Conservation (phyloP, 2,797 vertebrate species). For the Oryzias sinensis region DNA sequence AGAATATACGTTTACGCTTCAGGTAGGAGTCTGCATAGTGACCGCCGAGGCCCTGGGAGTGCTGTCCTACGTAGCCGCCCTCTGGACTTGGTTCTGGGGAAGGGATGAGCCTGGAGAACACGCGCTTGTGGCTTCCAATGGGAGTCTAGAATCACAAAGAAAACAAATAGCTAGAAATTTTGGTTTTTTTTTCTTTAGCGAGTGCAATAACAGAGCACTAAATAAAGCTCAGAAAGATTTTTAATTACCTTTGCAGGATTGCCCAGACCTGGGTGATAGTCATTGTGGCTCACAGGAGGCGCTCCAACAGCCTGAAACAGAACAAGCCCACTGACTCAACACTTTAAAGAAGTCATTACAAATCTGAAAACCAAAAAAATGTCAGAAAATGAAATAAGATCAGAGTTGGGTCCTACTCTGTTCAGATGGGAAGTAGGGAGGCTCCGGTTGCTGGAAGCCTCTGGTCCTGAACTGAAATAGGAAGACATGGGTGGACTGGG, state of each 20-base stretch:
- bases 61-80: constrained; percentile 90
- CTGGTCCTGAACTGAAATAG: constrained; percentile 80
- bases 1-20: constrained; percentile 93
- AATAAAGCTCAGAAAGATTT: background rate
- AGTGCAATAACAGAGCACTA: background rate
- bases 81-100: constrained; percentile 92
- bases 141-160: constrained; percentile 79
- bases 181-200: background rate
- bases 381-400: background rate
- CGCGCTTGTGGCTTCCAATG: constrained; percentile 86
- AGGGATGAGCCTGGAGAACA: constrained; percentile 87
- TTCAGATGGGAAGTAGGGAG: constrained; percentile 77
- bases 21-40: constrained; percentile 95
- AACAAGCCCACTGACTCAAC: constrained; percentile 29
- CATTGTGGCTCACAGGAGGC: constrained; percentile 77
- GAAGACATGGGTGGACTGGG: constrained; percentile 76
- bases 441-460: constrained; percentile 63
- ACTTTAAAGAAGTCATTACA: background rate
- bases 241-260: constrained; percentile 76
- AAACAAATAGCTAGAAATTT: background rate
- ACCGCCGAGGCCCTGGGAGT: constrained; percentile 91
- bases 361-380: no score
- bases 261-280: constrained; percentile 76
- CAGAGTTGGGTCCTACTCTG: constrained; percentile 73
- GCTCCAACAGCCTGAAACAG: constrained; percentile 81